Evolutionary conservation across 2,113 vertebrate species (phyloP).

Genomic region (Motacilla tschutschensis): DNA sequence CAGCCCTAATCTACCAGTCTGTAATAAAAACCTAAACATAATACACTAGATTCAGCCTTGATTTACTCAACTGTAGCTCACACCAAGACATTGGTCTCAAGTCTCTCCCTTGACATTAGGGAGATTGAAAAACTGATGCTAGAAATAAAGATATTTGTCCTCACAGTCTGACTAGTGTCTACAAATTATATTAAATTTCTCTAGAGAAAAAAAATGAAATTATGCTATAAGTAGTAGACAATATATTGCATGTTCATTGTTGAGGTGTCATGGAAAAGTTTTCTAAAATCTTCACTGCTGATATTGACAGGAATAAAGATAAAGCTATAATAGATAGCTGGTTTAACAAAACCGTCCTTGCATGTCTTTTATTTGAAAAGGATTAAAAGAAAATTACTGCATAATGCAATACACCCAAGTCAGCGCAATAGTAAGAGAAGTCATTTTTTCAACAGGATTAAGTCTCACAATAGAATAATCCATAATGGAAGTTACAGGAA

Average conservation of each 20-base stretch:
- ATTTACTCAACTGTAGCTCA: not conserved
- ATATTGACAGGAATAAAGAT: not conserved
- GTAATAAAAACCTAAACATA: not conserved
- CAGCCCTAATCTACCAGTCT: not conserved
- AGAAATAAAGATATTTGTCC: conserved; percentile 3
- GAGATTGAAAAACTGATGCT: not conserved
- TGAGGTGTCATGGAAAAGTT: not conserved
- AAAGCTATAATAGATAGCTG: not conserved
- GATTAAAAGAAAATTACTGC: conserved; percentile 48
- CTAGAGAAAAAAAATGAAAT: not conserved
- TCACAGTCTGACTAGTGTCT: not conserved
- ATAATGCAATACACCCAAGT: conserved; percentile 15
- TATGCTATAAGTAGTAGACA: not conserved
- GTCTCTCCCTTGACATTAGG: not conserved
- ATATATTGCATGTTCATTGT: not conserved
- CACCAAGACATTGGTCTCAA: not conserved
- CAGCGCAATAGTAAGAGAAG: conserved; percentile 4
- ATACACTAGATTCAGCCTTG: not conserved
- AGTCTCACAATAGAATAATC: conserved; percentile 42
- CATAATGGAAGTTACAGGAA: conserved; percentile 20
- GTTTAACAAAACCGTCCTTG: conserved; percentile 17
- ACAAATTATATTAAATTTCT: not conserved
- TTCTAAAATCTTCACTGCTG: not conserved
- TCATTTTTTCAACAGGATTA: conserved; percentile 53
- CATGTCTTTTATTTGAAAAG: conserved; percentile 31